These are phyloP conservation scores for Boloria euphrosyne DNA, from an alignment of 2,888 invertebrate genomes.

Conservation along the genomic window DNA sequence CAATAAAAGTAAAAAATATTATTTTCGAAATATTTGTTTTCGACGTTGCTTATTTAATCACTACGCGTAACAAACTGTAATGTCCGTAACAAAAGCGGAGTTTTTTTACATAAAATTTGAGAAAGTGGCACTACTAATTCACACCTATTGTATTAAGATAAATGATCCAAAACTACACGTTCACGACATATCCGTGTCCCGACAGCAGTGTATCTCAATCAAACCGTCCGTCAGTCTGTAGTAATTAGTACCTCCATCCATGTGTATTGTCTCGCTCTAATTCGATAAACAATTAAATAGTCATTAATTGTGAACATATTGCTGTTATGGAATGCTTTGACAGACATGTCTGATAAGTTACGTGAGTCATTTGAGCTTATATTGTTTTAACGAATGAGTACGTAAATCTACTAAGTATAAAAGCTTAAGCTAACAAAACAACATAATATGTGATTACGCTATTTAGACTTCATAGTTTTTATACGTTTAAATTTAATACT, in stretches of 20 bases:
- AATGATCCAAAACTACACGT: neutral
- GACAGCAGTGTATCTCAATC: constrained; percentile 56
- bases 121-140: constrained; percentile 9
- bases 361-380: constrained; percentile 13
- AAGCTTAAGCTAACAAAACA: too few species aligned
- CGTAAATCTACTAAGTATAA: too few species aligned
- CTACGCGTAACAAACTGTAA: neutral
- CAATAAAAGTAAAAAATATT: too few species aligned
- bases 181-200: constrained; percentile 19
- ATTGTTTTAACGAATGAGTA: too few species aligned
- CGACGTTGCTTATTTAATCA: too few species aligned
- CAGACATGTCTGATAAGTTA: constrained; percentile 25
- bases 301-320: constrained; percentile 40
- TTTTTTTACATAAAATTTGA: neutral
- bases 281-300: constrained; percentile 58
- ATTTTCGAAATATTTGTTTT: too few species aligned
- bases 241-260: constrained; percentile 63
- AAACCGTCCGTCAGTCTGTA: constrained; percentile 50
- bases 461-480: too few species aligned
- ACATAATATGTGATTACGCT: too few species aligned
- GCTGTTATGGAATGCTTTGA: constrained; percentile 29
- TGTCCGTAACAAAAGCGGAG: neutral
- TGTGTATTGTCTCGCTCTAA: constrained; percentile 61
- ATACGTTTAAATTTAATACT: too few species aligned
- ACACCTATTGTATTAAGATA: neutral